Evolutionary conservation across 2,113 vertebrate species (phyloP).

Genomic region (Myrmophylax atrothorax): DNA sequence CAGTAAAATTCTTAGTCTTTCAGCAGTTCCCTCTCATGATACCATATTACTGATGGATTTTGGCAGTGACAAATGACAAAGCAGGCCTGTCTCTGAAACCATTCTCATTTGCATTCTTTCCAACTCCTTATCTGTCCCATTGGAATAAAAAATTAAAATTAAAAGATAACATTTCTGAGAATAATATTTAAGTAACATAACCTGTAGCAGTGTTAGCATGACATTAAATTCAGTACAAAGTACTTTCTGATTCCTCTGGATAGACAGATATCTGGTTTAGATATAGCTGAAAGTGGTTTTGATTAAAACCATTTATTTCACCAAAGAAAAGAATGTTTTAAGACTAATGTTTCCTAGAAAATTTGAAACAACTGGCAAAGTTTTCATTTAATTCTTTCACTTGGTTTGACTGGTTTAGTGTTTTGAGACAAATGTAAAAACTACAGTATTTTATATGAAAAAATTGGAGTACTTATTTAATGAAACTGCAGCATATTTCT

Average conservation of each 20-base stretch:
- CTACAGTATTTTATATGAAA: not conserved
- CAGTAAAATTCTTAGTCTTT: slow-evolving; percentile 59
- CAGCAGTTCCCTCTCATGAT: slow-evolving; percentile 51
- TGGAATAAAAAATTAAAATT: slow-evolving; percentile 66
- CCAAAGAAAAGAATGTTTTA: not conserved
- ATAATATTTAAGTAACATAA: slow-evolving; percentile 21
- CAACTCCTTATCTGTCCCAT: slow-evolving; percentile 57
- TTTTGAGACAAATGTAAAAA: not conserved
- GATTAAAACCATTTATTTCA: not conserved
- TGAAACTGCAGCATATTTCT: not conserved
- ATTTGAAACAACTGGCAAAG: not conserved
- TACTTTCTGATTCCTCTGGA: not conserved
- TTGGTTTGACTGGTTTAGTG: not conserved
- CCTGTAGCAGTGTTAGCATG: not conserved
- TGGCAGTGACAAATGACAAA: slow-evolving; percentile 70
- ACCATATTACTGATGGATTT: slow-evolving; percentile 50
- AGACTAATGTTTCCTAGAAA: not conserved
- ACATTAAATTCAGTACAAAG: not conserved
- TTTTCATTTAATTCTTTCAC: not conserved
- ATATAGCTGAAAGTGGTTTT: not conserved
- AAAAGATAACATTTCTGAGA: slow-evolving; percentile 36
- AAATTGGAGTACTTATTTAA: not conserved
- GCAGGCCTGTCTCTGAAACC: slow-evolving; percentile 49
- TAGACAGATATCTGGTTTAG: not conserved
- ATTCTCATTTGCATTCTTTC: slow-evolving; percentile 61